A percentile compares a stretch with the other conserved stretches of the same genome.
Conservation (phyloP, 2,888 invertebrate species). For the Strigamia transsilvanica region DNA sequence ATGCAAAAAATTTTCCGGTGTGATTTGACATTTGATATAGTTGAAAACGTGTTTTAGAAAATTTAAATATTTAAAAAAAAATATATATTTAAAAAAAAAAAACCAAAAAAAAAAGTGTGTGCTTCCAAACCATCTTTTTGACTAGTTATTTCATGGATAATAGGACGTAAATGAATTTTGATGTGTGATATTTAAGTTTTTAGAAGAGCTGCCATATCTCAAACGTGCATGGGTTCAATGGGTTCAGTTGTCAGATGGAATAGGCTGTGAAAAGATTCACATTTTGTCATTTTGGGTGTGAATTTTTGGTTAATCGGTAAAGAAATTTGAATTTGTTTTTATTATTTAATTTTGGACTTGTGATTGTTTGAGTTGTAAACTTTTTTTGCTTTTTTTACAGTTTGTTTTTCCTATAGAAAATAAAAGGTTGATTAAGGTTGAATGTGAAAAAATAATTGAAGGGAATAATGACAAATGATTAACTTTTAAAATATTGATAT, state of each 20-base stretch:
- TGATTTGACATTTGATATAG: neutral
- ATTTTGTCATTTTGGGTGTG: slow-evolving; percentile 14
- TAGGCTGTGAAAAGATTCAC: slow-evolving; percentile 42
- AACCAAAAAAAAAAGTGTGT: neutral
- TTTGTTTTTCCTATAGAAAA: slow-evolving; percentile 23
- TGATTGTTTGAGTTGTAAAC: slow-evolving; percentile 12
- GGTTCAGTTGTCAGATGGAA: slow-evolving; percentile 40
- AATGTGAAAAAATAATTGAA: neutral
- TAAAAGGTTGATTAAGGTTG: slow-evolving; percentile 7
- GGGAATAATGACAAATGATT: slow-evolving; percentile 17
- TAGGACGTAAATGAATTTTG: neutral
- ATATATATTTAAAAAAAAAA: neutral
- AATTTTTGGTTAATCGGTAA: neutral
- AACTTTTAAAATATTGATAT: slow-evolving; percentile 13
- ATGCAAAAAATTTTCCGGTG: slow-evolving; percentile 21
- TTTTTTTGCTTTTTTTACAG: slow-evolving; percentile 15
- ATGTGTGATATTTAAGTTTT: slow-evolving; percentile 35
- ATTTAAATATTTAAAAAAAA: neutral
- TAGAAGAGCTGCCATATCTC: slow-evolving; percentile 47
- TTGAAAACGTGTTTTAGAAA: neutral
- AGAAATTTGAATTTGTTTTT: slow-evolving; percentile 12
- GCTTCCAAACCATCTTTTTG: slow-evolving; percentile 42
- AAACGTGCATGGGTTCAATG: slow-evolving; percentile 37
- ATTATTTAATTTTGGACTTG: neutral
- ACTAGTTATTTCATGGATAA: slow-evolving; percentile 17